Base-by-base conservation (phyloP, 2,797 vertebrate species). In the Sternotherus odoratus region DNA sequence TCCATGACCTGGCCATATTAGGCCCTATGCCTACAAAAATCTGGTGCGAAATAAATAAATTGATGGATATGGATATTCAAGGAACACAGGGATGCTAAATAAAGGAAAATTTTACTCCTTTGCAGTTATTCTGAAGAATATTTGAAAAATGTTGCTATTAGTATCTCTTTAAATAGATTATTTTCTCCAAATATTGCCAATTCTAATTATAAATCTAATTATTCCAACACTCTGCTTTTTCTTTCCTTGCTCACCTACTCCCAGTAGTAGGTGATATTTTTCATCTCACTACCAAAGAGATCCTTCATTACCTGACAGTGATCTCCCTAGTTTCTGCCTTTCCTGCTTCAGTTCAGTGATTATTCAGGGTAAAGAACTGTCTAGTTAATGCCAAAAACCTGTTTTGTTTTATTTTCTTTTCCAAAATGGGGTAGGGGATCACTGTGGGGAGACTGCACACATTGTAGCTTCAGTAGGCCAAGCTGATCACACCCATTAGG, bases 181-280 rank as follows among this genome's bases (percentile, higher is more conserved):
- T 82, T 53, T 63, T 79, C 6, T 49, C 82, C 21, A 60, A 82
- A 49, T 7, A 2, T 5, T 3, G 1, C 0, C 4, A 36, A 16
- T 17, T 36, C 0, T 3, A 36, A 16, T 17, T 36, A 66, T 19
- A 66, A 63, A n/a, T 82, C 81, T 49, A 49, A 36, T 8, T 10
- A 13, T 4, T 8, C 30, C 39, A 12, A 3, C 1, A 5, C 9
- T n/a, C 30, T 12, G 16, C 39, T 78, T 3, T 1, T 48, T 50
- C 5, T 30, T 77, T 54, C 28, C 17, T 89, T 43, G 2, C 5
- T 81, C 69, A 12, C 28, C 78, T 12, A 28, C 13, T 74, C 11
- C 24, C 69, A 13, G 12, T 15, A 15, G 5, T 36, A n/a, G 60
- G 16, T 10, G 17, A 66, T 66, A 66, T 46, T 33, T 33, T 57